Evolutionary conservation across 2,888 invertebrate genomes (phyloP).

Genomic region (Sycophila texana): DNA sequence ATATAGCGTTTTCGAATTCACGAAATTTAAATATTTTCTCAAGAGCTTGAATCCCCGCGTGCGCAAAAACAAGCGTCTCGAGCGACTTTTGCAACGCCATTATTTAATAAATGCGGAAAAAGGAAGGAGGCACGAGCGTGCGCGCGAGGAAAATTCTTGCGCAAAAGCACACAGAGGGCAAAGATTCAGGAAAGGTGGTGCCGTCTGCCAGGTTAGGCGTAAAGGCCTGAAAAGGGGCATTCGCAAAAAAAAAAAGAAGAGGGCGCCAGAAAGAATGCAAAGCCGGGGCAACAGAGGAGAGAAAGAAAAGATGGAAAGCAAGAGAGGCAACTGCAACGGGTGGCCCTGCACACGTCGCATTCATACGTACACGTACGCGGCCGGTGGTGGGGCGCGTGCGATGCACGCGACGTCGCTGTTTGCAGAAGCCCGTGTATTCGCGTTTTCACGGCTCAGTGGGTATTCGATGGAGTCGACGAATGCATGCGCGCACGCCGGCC

Average conservation of each 20-base stretch:
- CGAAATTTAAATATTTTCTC: no score
- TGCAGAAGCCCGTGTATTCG: constrained; percentile 70
- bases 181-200: constrained; percentile 39
- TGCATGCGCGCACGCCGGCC: not conserved
- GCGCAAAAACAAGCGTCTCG: no score
- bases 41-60: no score
- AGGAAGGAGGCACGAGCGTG: no score
- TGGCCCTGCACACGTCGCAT: constrained; percentile 51
- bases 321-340: constrained; percentile 56
- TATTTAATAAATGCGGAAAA: constrained; percentile 8
- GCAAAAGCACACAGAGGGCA: constrained; percentile 13
- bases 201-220: not conserved
- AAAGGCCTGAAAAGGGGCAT: constrained; percentile 2
- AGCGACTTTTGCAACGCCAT: no score
- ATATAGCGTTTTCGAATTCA: no score
- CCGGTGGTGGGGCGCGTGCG: not conserved
- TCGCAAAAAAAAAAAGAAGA: not conserved
- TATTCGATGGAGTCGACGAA: constrained; percentile 62
- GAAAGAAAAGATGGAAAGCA: constrained; percentile 51
- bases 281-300: constrained; percentile 6
- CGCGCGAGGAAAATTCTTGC: no score
- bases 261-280: constrained; percentile 14
- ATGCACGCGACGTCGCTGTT: constrained; percentile 68
- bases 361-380: constrained; percentile 47
- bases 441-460: constrained; percentile 71